phyloP scores from a whole-genome alignment of 2,113 vertebrate species.

The Danionella cerebrum region DNA sequence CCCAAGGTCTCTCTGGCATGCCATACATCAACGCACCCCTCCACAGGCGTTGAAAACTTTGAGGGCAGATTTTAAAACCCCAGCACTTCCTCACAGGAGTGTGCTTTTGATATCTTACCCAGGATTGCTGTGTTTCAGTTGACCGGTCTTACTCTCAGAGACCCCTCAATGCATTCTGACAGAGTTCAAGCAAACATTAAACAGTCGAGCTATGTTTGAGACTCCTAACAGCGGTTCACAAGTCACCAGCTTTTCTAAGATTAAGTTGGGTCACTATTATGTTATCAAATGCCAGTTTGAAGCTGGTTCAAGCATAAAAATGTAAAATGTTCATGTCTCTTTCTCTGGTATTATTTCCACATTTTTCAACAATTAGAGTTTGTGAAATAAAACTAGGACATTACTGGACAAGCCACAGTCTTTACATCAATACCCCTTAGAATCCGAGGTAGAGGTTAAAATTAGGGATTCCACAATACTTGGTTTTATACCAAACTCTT shows the following conservation, averaged over 20 bases:
- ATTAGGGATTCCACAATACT: too few relatives aligned
- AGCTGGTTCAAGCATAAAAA: too few relatives aligned
- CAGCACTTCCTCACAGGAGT: background rate
- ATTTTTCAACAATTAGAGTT: too few relatives aligned
- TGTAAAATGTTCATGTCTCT: too few relatives aligned
- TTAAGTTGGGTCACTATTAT: slow-evolving; percentile 23
- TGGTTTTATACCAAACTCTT: too few relatives aligned
- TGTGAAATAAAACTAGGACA: too few relatives aligned
- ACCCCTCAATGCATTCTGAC: slow-evolving; percentile 2
- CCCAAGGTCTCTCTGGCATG: slow-evolving; percentile 27
- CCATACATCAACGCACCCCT: slow-evolving; percentile 6
- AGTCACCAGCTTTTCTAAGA: slow-evolving; percentile 9
- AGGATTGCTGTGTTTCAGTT: slow-evolving; percentile 19
- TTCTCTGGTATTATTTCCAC: too few relatives aligned
- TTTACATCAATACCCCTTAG: too few relatives aligned
- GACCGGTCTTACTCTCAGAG: background rate
- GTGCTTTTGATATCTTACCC: slow-evolving; percentile 25
- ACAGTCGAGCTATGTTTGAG: slow-evolving; percentile 8
- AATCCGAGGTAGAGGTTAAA: too few relatives aligned
- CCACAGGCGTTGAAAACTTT: slow-evolving; percentile 16
- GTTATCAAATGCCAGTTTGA: slow-evolving; percentile 7
- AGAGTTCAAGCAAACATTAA: background rate
- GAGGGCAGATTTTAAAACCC: background rate
- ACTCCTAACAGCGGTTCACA: slow-evolving; percentile 11
- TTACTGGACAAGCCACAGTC: slow-evolving; percentile 27